phyloP scores from a whole-genome alignment of 1,140 invertebrate species.

The Pemphigus obesinymphae region DNA sequence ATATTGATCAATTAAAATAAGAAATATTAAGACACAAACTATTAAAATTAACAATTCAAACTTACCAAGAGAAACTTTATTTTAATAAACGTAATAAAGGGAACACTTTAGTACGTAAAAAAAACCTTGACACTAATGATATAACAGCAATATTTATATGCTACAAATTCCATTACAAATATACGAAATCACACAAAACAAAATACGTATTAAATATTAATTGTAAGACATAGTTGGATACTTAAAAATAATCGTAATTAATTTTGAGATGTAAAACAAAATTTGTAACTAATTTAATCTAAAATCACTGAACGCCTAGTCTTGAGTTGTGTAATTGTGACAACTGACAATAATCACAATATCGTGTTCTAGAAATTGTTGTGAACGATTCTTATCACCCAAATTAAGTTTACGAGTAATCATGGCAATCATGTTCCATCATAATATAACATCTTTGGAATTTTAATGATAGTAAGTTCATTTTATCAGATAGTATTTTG shows the following conservation, averaged over 20 bases:
- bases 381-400: neutral
- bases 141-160: neutral
- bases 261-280: neutral
- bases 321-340: neutral
- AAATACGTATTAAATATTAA: neutral
- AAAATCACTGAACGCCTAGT: neutral
- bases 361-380: neutral
- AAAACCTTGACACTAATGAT: constrained; percentile 38
- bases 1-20: neutral
- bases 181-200: neutral
- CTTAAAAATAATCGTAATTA: neutral
- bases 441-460: neutral
- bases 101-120: neutral
- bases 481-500: too few relatives aligned
- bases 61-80: neutral
- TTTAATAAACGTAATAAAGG: neutral
- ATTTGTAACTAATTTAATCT: neutral
- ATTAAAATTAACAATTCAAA: neutral
- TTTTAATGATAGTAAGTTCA: neutral
- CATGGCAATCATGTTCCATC: too few relatives aligned
- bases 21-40: neutral
- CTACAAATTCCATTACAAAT: neutral
- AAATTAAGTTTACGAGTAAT: neutral
- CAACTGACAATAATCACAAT: neutral
- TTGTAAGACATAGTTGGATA: neutral